Conservation (phyloP, 2,888 invertebrate species). For the Ashinkailepas kermadecensis region DNA sequence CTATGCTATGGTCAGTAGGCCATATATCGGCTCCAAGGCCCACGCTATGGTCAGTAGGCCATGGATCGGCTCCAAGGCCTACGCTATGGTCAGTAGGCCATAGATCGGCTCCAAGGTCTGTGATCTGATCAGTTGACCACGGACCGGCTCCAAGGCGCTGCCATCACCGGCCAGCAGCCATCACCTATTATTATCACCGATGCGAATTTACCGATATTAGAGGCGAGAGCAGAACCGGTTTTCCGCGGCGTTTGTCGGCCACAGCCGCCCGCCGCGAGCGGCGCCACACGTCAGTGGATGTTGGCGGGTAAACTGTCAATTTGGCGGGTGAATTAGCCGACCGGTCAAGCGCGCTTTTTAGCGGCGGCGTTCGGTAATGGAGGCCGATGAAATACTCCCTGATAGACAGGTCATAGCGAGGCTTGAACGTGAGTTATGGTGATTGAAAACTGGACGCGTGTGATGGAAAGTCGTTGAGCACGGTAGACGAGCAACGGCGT, state of each 20-base stretch:
- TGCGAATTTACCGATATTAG: conserved; percentile 12
- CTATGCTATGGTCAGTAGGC: too few species aligned
- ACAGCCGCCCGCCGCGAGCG: background rate
- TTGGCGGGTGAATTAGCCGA: background rate
- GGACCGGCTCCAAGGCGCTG: too few species aligned
- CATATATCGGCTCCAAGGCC: too few species aligned
- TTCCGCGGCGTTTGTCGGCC: background rate
- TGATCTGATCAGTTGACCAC: too few species aligned
- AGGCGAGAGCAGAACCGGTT: background rate
- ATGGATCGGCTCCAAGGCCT: too few species aligned
- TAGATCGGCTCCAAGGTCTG: too few species aligned
- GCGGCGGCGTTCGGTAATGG: background rate
- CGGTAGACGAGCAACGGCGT: background rate
- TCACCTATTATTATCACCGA: background rate
- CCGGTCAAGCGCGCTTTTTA: background rate
- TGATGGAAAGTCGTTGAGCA: background rate
- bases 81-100: too few species aligned
- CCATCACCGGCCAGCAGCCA: background rate
- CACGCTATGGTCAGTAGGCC: too few species aligned
- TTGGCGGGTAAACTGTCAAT: conserved; percentile 18
- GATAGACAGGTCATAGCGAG: background rate
- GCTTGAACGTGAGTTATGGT: conserved; percentile 1
- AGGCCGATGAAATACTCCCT: background rate
- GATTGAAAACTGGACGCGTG: background rate
- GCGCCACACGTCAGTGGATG: background rate